A percentile compares a stretch with the other conserved stretches of the same genome.
These are phyloP conservation scores for Palythoa caribaeorum DNA, from an alignment of 92 coral and sea anemone genomes.

Conservation along the genomic window DNA sequence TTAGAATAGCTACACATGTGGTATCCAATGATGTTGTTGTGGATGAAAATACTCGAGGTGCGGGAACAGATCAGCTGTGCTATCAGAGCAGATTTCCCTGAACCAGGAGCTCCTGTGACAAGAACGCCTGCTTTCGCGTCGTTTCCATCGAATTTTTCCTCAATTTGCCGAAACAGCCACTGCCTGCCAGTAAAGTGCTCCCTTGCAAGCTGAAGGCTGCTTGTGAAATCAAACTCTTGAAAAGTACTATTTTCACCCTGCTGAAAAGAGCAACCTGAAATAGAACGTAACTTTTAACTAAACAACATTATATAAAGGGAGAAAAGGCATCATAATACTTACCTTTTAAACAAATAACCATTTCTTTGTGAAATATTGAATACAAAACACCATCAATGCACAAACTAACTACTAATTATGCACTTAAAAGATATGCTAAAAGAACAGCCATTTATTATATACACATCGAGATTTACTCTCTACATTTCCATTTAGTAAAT, in stretches of 20 bases:
- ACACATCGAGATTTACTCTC: too few species aligned
- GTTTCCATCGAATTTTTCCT: conserved; percentile 34
- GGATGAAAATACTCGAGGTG: conserved; percentile 53
- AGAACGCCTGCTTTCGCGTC: conserved; percentile 35
- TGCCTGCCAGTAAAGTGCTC: conserved; percentile 54
- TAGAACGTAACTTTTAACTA: not conserved
- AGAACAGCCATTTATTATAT: too few species aligned
- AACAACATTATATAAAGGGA: too few species aligned
- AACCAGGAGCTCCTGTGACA: conserved; percentile 58
- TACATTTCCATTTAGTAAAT: too few species aligned
- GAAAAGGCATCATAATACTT: too few species aligned
- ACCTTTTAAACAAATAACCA: too few species aligned
- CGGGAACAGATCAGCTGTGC: conserved; percentile 58
- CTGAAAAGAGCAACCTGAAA: conserved; percentile 28
- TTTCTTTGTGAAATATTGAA: too few species aligned
- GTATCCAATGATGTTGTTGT: conserved; percentile 56
- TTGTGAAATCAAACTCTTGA: conserved; percentile 30
- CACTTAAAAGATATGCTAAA: too few species aligned
- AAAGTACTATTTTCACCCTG: not conserved
- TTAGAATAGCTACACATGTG: conserved; percentile 59
- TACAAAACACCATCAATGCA: too few species aligned
- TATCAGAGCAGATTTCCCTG: conserved; percentile 60
- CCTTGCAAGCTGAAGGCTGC: conserved; percentile 26
- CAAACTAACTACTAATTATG: too few species aligned
- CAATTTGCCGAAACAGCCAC: conserved; percentile 55